Evolutionary conservation across 2,797 vertebrate species (phyloP).

Genomic region (Columba guinea): DNA sequence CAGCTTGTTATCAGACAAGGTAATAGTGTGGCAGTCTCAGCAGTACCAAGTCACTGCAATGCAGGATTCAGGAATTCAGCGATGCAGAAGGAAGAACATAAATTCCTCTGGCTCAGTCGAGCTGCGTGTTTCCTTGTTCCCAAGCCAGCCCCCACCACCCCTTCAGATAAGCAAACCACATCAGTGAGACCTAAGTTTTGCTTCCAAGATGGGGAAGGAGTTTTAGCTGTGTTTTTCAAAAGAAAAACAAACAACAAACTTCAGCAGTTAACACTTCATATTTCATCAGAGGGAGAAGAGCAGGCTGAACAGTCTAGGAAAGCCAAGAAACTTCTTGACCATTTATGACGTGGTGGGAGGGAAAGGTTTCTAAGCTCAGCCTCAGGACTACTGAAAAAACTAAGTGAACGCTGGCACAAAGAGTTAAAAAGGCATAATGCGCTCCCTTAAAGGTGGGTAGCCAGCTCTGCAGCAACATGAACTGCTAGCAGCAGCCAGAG

Average conservation of each 20-base stretch:
- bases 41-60: slow-evolving; percentile 41
- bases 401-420: background rate
- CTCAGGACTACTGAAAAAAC: background rate
- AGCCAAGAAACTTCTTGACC: background rate
- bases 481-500: background rate
- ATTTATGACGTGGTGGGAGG: background rate
- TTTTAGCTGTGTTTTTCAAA: background rate
- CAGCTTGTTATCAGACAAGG: background rate
- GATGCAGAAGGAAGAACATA: background rate
- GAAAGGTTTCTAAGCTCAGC: background rate
- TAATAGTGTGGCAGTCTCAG: background rate
- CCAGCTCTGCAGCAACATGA: background rate
- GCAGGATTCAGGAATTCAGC: slow-evolving; percentile 28
- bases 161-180: background rate
- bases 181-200: background rate
- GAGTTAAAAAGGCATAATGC: background rate
- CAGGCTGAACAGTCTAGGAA: background rate
- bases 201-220: background rate
- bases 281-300: background rate
- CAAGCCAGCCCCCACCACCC: background rate
- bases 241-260: background rate
- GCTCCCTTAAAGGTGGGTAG: background rate
- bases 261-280: background rate
- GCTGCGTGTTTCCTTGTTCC: background rate
- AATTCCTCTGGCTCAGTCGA: background rate